Base-by-base conservation (phyloP, 2,888 invertebrate genomes). In the Therioaphis trifolii region DNA sequence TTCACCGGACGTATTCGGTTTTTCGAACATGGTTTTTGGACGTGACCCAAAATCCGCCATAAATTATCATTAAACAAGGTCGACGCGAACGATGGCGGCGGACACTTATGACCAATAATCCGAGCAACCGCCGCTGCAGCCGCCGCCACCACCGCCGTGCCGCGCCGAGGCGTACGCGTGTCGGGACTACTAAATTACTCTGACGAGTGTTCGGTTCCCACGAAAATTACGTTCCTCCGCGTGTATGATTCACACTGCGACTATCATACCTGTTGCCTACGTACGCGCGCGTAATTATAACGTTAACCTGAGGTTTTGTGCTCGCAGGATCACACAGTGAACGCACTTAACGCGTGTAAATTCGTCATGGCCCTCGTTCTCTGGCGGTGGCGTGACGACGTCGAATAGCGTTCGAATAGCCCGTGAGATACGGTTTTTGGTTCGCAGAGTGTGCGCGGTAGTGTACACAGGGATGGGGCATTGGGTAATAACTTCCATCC, bases 181-280 rank as follows among this genome's bases (percentile, higher is more conserved):
- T 80, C 61, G 58, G 43, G 71, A 80, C 80, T 80, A 80, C 80
- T 80, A 80, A 80, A 71, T 80, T 71, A 80, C 80, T 58, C 61
- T 46, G 58, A 40, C 55, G 43, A 58, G 55, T 43, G 27, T 71
- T 71, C 58, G 58, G 71, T 79, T 80, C 80, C 80, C 80, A 80
- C 80, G 80, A 58, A 71, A 80, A 80, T 58, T 71, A 69, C 69
- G 40, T 71, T 69, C 27, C 15, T 55, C 4, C 21, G 18, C 9
- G 5, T 55, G 21, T 63, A 29, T 29, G 72, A 72, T 55, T 24
- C 74, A 40, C 55, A 58, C 58, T 0, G 55, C 55, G 55, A 43
- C 75, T 24, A 24, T 58, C 58, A 29, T 35, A n/a, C 4, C 35
- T 35, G 7, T 35, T 35, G 7, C 35, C 35, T 43, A 43, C 14